Evolutionary conservation across 2,797 vertebrate genomes (phyloP).

Genomic region (Anas flavirostris): DNA sequence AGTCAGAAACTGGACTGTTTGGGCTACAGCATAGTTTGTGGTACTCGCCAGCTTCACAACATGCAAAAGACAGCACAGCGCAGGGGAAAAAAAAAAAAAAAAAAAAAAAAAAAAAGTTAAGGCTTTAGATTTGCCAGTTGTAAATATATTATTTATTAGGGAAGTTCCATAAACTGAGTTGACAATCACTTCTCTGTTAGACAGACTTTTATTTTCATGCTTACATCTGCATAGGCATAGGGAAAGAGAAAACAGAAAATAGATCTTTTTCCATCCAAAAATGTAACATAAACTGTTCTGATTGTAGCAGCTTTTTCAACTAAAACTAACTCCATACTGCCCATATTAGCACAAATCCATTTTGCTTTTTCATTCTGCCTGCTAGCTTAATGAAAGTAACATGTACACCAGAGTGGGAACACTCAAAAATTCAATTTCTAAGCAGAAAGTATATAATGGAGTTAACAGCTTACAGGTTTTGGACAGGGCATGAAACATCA

Average conservation of each 20-base stretch:
- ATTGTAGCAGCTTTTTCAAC: conserved; percentile 32
- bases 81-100: neutral
- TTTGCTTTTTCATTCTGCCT: conserved; percentile 20
- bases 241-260: neutral
- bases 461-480: neutral
- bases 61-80: neutral
- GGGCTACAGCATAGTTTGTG: neutral
- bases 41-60: neutral
- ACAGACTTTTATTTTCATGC: neutral
- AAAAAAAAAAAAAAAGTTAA: neutral
- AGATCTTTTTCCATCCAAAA: neutral
- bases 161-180: conserved; percentile 17
- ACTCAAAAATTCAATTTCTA: conserved; percentile 6
- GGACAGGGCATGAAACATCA: neutral
- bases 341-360: conserved; percentile 1
- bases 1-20: neutral
- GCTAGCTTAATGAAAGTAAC: neutral
- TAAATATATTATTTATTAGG: conserved; percentile 26
- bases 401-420: neutral
- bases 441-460: neutral
- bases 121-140: neutral
- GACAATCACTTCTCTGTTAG: conserved; percentile 21
- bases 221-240: neutral
- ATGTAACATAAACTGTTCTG: neutral
- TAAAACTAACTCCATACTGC: neutral